These are phyloP conservation scores for Rhogogaster chlorosoma DNA, from an alignment of 2,888 invertebrate genomes.

Conservation along the genomic window DNA sequence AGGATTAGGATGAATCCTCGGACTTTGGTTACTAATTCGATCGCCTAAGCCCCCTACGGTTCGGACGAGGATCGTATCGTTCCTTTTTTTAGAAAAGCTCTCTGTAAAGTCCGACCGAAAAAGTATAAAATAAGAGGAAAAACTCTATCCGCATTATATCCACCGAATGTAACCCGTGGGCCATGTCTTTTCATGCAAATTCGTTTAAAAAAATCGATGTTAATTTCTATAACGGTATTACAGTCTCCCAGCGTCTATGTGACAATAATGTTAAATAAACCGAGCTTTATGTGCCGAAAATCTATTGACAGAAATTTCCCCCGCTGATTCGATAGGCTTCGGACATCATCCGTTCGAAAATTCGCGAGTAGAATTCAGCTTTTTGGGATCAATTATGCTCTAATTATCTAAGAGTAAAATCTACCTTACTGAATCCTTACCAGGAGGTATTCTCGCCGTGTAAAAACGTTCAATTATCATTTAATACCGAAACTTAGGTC, in stretches of 20 bases:
- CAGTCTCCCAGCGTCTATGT: constrained; percentile 58
- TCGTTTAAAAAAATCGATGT: constrained; percentile 66
- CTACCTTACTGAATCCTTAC: too few species aligned
- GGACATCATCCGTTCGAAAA: not conserved
- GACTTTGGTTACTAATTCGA: not conserved
- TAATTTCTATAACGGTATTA: constrained; percentile 70
- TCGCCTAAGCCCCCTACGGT: not conserved
- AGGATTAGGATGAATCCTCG: not conserved
- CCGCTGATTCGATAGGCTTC: not conserved
- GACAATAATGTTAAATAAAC: constrained; percentile 65
- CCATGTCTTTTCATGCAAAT: constrained; percentile 64
- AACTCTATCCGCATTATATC: not conserved
- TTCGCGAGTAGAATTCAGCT: not conserved
- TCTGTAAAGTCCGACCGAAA: not conserved
- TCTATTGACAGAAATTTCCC: constrained; percentile 56
- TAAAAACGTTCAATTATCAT: not conserved
- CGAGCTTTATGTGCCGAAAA: constrained; percentile 54
- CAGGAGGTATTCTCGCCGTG: not conserved
- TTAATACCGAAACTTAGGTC: not conserved
- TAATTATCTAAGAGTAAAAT: too few species aligned
- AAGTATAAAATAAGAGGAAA: not conserved
- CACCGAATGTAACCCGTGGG: not conserved
- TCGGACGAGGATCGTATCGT: not conserved
- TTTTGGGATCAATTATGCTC: too few species aligned
- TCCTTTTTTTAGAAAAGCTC: not conserved